These are phyloP conservation scores for Epicauta chinensis DNA, from an alignment of 1,140 invertebrate species.

Conservation along the genomic window DNA sequence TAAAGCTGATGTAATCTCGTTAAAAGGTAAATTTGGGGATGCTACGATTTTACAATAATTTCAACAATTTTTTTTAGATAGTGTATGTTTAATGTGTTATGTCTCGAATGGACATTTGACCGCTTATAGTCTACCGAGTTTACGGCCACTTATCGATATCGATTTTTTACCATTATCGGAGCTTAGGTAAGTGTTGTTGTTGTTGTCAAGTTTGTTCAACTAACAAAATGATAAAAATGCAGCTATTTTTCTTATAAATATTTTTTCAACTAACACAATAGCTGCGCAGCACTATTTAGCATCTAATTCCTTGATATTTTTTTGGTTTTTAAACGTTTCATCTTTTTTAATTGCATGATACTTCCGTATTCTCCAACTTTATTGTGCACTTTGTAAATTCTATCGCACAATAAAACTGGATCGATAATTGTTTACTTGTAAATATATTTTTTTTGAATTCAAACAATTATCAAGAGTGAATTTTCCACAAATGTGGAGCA, in stretches of 20 bases:
- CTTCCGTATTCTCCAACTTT: constrained; percentile 13
- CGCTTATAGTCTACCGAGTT: constrained; percentile 88
- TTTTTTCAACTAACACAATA: constrained; percentile 14
- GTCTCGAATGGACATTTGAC: constrained; percentile 88
- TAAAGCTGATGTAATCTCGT: constrained; percentile 85
- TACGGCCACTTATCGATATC: constrained; percentile 83
- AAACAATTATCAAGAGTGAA: no score
- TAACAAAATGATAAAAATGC: no score
- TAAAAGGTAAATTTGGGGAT: constrained; percentile 75
- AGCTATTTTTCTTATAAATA: background rate
- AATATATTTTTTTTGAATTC: no score
- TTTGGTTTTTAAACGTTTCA: constrained; percentile 1
- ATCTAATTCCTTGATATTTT: constrained; percentile 21
- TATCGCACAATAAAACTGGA: no score
- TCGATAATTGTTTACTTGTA: no score
- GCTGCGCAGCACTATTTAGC: constrained; percentile 34
- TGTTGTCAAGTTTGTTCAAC: no score
- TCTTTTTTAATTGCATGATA: constrained; percentile 13
- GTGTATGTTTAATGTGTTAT: constrained; percentile 89
- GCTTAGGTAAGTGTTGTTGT: constrained; percentile 67
- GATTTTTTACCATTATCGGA: constrained; percentile 91
- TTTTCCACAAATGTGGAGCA: no score
- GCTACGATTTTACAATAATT: constrained; percentile 4
- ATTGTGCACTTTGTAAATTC: background rate
- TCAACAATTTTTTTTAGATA: constrained; percentile 65